phyloP scores from a whole-genome alignment of 2,113 vertebrate genomes.

The Leucoraja erinaceus region DNA sequence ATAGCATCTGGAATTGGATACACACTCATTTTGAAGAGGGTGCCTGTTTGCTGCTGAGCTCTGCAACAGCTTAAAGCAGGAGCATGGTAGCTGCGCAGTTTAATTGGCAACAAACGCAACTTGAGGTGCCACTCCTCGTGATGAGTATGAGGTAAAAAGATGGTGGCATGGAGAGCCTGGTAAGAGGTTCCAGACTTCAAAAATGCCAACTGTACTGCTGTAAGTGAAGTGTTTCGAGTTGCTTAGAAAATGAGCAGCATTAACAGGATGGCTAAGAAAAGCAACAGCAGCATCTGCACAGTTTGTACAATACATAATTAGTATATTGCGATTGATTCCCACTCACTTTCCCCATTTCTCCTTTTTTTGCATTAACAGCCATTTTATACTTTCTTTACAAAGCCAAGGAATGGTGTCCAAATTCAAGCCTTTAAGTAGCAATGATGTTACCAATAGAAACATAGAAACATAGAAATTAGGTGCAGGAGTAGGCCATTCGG shows the following conservation, averaged over 20 bases:
- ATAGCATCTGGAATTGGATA: not conserved
- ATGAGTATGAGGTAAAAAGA: not conserved
- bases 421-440: not conserved
- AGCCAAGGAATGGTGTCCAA: not conserved
- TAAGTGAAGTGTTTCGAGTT: not conserved
- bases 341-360: not conserved
- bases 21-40: not conserved
- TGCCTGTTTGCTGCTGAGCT: not conserved
- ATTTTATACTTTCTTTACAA: not conserved
- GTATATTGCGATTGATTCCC: not conserved
- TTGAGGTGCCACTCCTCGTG: not conserved
- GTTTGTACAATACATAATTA: not conserved
- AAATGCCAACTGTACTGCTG: not conserved
- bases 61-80: not conserved
- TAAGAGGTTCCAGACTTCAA: not conserved
- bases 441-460: not conserved
- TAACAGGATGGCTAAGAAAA: not conserved
- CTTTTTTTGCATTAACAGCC: not conserved
- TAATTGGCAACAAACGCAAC: not conserved
- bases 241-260: not conserved
- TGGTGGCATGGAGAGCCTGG: not conserved
- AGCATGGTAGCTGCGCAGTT: not conserved
- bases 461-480: no score
- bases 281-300: not conserved
- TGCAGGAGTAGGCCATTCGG: no score